Evolutionary conservation across 2,113 vertebrate genomes (phyloP), one percentile per base, ranked within the genome.

Genomic region (Pseudorasbora parva): DNA sequence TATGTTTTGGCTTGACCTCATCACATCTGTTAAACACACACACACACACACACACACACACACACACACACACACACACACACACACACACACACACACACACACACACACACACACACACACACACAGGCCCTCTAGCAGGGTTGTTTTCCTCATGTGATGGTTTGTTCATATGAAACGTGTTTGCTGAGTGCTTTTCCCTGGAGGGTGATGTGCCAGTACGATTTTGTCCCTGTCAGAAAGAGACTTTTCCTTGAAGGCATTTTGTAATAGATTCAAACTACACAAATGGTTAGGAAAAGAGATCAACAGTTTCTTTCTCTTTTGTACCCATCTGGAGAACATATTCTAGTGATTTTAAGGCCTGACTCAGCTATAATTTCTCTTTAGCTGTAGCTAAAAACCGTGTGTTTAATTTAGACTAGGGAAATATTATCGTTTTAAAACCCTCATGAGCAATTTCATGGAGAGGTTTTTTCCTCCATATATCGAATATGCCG

Each of bases 361-460:
- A 47, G 23, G 23, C 77, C 59, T 79, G 77, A 66, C 41, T 79
- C 77, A 21, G 77, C 77, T 30, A 12, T 3, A 79, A 64, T 11
- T n/a, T 45, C 76, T 57, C 25, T 79, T 64, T 47, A 8, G 25
- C 59, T 66, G 41, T 19, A 45, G 60, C 25, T 27, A 57, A 33
- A 79, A 45, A 66, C 43, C 37, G 23, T 25, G 10, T 64, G 77
- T 79, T 30, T 79, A 30, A 79, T 47, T 66, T 49, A 79, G 59
- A 49, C 43, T 21, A 49, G 77, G 59, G 77, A 64, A 79, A 79
- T 59, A 66, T 66, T 45, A 49, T 64, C 8, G 1, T 49, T 78
- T 79, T 45, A 64, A 79, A 14, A 8, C 33, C 76, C 41, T 27
- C 37, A 15, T 25, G 76, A 45, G 59, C 59, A 25, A 17, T 64